Conservation (phyloP, 2,797 vertebrate species). For the Cuculus canorus region DNA sequence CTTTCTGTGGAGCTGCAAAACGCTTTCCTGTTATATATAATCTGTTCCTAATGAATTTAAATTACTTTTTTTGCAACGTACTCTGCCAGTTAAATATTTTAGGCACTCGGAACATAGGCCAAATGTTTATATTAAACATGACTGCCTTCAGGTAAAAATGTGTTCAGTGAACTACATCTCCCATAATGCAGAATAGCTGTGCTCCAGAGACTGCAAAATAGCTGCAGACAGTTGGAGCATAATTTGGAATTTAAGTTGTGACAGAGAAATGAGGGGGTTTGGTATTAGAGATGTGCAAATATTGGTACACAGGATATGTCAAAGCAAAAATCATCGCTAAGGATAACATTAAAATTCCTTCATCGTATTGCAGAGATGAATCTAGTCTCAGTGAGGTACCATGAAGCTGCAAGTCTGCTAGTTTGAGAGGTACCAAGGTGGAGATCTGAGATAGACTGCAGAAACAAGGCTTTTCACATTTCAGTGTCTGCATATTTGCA, state of each 20-base stretch:
- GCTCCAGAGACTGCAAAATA: conserved; percentile 54
- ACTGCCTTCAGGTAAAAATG: conserved; percentile 70
- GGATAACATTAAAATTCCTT: conserved; percentile 46
- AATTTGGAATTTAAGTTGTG: conserved; percentile 60
- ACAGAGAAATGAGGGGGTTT: conserved; percentile 37
- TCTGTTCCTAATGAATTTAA: conserved; percentile 70
- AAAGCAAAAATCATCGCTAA: conserved; percentile 25
- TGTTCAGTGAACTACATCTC: conserved; percentile 64
- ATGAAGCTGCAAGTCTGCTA: conserved; percentile 9
- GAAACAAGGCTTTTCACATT: not conserved
- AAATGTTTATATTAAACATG: conserved; percentile 70
- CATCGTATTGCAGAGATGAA: not conserved
- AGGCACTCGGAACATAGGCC: conserved; percentile 22
- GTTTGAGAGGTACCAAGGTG: not conserved
- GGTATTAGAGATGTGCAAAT: conserved; percentile 59
- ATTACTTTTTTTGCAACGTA: conserved; percentile 49
- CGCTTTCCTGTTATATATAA: conserved; percentile 49
- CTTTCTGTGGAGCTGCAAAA: conserved; percentile 39
- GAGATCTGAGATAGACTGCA: not conserved
- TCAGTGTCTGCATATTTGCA: not conserved
- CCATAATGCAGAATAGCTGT: conserved; percentile 62
- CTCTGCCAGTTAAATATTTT: conserved; percentile 61
- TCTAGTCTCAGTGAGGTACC: conserved; percentile 8
- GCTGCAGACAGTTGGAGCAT: conserved; percentile 31
- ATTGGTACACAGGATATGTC: not conserved